These are phyloP conservation scores for Mellilla xanthometata DNA, from an alignment of 2,888 invertebrate species.

Conservation along the genomic window DNA sequence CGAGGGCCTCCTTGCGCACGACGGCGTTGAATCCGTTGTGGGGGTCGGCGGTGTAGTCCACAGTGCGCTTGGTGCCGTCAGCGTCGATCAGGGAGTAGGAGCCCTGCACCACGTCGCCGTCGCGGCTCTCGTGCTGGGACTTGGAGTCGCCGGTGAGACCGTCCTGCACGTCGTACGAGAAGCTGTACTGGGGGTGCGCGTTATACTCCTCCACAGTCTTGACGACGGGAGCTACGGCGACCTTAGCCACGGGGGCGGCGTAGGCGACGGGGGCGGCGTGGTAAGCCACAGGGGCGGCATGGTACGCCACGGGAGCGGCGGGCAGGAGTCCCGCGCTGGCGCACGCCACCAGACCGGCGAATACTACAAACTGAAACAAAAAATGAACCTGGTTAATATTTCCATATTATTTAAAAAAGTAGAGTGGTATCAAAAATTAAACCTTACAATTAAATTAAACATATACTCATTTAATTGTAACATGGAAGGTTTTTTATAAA, in stretches of 20 bases:
- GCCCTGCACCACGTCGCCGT: constrained; percentile 73
- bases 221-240: constrained; percentile 27
- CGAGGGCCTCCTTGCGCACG: constrained; percentile 65
- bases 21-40: constrained; percentile 78
- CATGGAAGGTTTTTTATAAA: too few relatives aligned
- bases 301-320: constrained; percentile 56
- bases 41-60: constrained; percentile 74
- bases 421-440: too few relatives aligned
- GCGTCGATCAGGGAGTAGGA: constrained; percentile 74
- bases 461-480: too few relatives aligned
- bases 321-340: constrained; percentile 34
- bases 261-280: constrained; percentile 33
- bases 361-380: constrained; percentile 34
- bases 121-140: constrained; percentile 70
- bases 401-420: too few relatives aligned
- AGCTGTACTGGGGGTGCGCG: constrained; percentile 59
- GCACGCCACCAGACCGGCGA: constrained; percentile 35
- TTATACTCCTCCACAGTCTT: constrained; percentile 48
- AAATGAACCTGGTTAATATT: too few relatives aligned
- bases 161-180: constrained; percentile 71
- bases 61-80: constrained; percentile 73
- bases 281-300: constrained; percentile 55
- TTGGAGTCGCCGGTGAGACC: constrained; percentile 68
- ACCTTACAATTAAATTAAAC: too few relatives aligned
- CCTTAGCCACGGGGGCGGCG: constrained; percentile 38